Percentiles rank a stretch among this genome's conserved stretches.
These are phyloP conservation scores for Leptodactylus fallax DNA, from an alignment of 2,797 vertebrate species.

Conservation along the genomic window DNA sequence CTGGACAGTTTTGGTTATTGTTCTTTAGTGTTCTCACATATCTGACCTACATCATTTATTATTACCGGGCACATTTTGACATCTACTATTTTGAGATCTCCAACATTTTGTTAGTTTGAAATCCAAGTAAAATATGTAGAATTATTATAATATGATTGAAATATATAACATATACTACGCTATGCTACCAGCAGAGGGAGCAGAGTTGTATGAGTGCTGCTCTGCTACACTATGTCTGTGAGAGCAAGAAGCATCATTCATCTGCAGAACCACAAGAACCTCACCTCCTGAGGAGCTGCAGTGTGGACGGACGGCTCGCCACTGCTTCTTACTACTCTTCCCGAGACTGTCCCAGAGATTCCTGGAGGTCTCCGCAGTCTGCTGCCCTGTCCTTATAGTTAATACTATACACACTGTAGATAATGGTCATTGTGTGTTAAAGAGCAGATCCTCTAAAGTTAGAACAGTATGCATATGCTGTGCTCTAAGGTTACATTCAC, in stretches of 20 bases:
- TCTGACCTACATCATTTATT: no score
- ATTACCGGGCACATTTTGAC: no score
- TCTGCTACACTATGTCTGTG: background rate
- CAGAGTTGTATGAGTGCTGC: background rate
- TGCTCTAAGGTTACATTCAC: background rate
- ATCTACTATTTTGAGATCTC: no score
- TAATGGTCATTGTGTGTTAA: background rate
- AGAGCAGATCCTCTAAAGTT: background rate
- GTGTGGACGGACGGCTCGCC: background rate
- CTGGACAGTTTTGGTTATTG: no score
- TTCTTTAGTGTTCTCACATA: no score
- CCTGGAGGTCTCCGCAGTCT: background rate
- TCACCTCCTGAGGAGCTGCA: background rate
- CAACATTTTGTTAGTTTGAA: no score
- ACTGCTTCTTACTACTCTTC: background rate
- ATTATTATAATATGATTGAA: no score
- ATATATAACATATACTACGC: no score
- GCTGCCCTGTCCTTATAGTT: background rate
- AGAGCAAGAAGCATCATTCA: background rate
- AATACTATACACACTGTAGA: background rate
- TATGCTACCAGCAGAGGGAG: background rate
- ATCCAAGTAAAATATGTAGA: no score
- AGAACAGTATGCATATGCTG: background rate
- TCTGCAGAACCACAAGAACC: background rate
- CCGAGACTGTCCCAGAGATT: background rate